A percentile compares a stretch with the other conserved stretches of the same genome.
These are phyloP conservation scores for Liparis tanakae DNA, from an alignment of 2,797 vertebrate genomes.

Conservation along the genomic window DNA sequence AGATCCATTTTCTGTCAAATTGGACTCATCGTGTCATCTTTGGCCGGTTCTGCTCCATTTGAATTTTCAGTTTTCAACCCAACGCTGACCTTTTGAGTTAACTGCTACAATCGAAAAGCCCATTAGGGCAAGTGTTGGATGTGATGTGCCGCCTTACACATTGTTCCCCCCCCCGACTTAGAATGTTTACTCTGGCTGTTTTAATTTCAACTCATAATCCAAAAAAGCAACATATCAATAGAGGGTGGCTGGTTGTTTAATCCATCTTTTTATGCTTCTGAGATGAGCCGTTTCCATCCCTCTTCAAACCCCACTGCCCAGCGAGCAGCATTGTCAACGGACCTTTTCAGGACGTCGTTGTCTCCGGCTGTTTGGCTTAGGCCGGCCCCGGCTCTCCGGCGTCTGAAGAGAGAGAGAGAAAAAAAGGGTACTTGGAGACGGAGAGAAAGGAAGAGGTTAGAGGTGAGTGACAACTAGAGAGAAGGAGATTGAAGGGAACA, in stretches of 20 bases:
- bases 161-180: conserved; percentile 8
- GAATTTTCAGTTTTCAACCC: neutral
- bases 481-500: conserved; percentile 54
- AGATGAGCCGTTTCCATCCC: conserved; percentile 54
- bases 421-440: conserved; percentile 55
- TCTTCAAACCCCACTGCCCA: conserved; percentile 56
- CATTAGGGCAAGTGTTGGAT: conserved; percentile 15
- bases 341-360: conserved; percentile 67
- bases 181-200: conserved; percentile 37
- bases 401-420: conserved; percentile 57
- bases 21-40: neutral
- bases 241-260: conserved; percentile 38
- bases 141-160: conserved; percentile 1
- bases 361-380: conserved; percentile 64
- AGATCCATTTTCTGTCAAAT: neutral
- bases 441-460: conserved; percentile 66
- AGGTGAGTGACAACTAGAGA: conserved; percentile 66
- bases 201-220: conserved; percentile 37
- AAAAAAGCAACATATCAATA: conserved; percentile 39
- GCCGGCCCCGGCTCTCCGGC: conserved; percentile 58
- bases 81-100: conserved; percentile 7
- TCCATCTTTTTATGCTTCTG: conserved; percentile 46
- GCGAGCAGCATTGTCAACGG: conserved; percentile 52
- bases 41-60: neutral
- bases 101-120: conserved; percentile 11